phyloP scores from a whole-genome alignment of 2,888 invertebrate genomes.

The Uloborus plumipes region DNA sequence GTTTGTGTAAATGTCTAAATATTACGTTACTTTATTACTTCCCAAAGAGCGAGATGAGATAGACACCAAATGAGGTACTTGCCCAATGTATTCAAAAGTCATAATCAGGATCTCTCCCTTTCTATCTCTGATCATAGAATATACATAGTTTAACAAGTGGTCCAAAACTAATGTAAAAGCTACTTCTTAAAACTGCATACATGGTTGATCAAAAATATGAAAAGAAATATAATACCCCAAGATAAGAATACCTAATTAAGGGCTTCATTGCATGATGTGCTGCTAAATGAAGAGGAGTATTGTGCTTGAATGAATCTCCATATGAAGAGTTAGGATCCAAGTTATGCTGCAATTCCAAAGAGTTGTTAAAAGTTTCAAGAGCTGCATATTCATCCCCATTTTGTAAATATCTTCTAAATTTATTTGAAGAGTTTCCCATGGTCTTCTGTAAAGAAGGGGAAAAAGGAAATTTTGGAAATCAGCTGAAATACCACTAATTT shows the following conservation, averaged over 20 bases:
- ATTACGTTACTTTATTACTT: too few relatives aligned
- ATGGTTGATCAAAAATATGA: background rate
- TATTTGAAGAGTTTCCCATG: constrained; percentile 80
- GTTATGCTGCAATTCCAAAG: constrained; percentile 77
- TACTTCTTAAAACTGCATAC: background rate
- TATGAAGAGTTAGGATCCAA: constrained; percentile 79
- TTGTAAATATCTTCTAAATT: constrained; percentile 79
- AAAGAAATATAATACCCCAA: too few relatives aligned
- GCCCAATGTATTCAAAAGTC: too few relatives aligned
- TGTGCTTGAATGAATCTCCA: constrained; percentile 78
- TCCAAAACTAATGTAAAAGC: background rate
- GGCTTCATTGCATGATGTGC: constrained; percentile 79
- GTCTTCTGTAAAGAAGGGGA: background rate
- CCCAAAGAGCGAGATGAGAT: too few relatives aligned
- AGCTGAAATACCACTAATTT: too few relatives aligned
- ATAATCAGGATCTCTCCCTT: too few relatives aligned
- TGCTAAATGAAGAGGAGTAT: constrained; percentile 79
- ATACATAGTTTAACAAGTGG: too few relatives aligned
- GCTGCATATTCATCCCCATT: constrained; percentile 81
- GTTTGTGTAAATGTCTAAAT: too few relatives aligned
- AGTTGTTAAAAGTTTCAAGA: constrained; percentile 78
- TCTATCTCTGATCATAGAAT: too few relatives aligned
- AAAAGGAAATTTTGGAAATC: too few relatives aligned
- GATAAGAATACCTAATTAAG: constrained; percentile 68
- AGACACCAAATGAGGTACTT: too few relatives aligned